Evolutionary conservation across 2,888 invertebrate species (phyloP), one percentile per base, ranked within the genome.

Genomic region (Andrena chrysosceles): DNA sequence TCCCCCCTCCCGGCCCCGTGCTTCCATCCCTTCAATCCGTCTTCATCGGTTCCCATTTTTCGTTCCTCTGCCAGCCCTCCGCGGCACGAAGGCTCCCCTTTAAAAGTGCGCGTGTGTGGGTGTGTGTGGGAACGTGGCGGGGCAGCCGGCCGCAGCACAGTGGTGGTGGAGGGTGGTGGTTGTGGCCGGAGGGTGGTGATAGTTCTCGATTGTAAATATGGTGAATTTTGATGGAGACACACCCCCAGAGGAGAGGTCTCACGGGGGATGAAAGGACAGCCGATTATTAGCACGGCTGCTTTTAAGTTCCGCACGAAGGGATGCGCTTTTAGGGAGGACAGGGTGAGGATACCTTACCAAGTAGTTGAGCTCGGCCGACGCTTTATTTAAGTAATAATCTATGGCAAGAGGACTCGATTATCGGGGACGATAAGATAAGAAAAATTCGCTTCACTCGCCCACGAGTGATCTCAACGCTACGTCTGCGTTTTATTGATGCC

Each of bases 241-340:
- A 81, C 82, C 82, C 82, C 75, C 81, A 48, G 35, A 35, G 81
- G 35, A 70, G 76, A 83, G 76, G 82, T 81, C 76, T 81, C 81
- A 76, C 52, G 42, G 75, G 82, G 76, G 76, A 81, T 75, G 82
- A 83, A 23, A 81, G 81, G 75, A 75, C 54, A 66, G 35, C 26
- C 60, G 74, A 70, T 82, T 73, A 62, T 70, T 64, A 63, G 82
- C 70, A 63, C 66, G 71, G 71, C 71, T 64, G 77, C 75, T 81
- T 68, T 71, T 59, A 33, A 81, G 67, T 71, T 71, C 81, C 76
- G 56, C 33, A 62, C 69, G 23, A 56, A 76, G 76, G 68, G 71
- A 59, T 60, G 60, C 60, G 49, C 16, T 59, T 74, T 75, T 60
- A 56, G 75, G 75, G 70, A 49, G 74, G 70, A 82, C 70, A 29